These are phyloP conservation scores for Drosophila ezoana DNA, from an alignment of 2,888 invertebrate genomes.

Conservation along the genomic window DNA sequence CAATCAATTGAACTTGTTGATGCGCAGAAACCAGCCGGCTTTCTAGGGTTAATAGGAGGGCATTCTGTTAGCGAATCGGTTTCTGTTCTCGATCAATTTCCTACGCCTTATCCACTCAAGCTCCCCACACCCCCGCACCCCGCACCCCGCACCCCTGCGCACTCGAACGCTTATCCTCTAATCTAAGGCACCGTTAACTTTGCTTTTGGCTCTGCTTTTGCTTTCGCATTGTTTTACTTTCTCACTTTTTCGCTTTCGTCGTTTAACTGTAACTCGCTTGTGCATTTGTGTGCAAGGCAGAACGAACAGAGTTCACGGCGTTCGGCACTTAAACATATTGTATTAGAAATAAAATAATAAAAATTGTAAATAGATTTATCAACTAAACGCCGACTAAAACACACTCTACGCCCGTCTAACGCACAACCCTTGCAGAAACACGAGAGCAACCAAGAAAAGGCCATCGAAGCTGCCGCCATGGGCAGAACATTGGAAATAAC, in stretches of 20 bases:
- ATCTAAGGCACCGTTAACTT: slow-evolving; percentile 38
- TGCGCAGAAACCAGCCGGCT: slow-evolving; percentile 2
- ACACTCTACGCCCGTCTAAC: no score
- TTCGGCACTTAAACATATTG: not conserved
- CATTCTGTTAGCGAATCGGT: not conserved
- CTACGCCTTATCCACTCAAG: no score
- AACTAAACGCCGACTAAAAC: no score
- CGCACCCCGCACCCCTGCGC: not conserved
- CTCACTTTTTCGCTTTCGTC: not conserved
- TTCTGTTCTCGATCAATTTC: no score
- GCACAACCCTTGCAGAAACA: slow-evolving; percentile 20
- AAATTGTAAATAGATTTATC: not conserved
- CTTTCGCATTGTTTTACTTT: slow-evolving; percentile 11
- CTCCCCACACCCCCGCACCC: no score
- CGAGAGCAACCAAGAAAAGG: slow-evolving; percentile 40
- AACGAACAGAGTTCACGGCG: not conserved
- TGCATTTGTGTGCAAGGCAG: slow-evolving; percentile 6
- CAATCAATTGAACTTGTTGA: no score
- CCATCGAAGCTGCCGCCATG: slow-evolving; percentile 57
- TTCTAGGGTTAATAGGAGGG: slow-evolving; percentile 26
- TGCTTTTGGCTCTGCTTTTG: slow-evolving; percentile 8
- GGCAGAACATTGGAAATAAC: slow-evolving; percentile 65
- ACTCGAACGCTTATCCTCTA: slow-evolving; percentile 12
- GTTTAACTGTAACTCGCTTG: slow-evolving; percentile 1
- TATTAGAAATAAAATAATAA: not conserved